Percentiles rank a stretch among this genome's conserved stretches.
Evolutionary conservation across 2,113 vertebrate genomes (phyloP).

Genomic region (Neofelis nebulosa): DNA sequence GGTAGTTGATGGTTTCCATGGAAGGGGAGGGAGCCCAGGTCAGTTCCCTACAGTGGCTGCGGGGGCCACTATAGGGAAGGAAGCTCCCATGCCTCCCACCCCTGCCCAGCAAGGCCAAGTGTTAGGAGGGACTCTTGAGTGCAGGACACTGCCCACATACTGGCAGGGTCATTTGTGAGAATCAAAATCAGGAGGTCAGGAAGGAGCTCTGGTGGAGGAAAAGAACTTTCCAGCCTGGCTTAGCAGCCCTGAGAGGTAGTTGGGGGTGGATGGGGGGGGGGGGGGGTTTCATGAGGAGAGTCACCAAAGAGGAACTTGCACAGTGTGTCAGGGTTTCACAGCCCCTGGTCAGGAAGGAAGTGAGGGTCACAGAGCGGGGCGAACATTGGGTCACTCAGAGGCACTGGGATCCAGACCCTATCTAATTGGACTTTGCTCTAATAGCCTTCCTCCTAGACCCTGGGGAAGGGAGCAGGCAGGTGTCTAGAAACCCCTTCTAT

Average conservation of each 20-base stretch:
- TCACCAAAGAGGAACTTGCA: background rate
- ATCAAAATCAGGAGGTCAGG: background rate
- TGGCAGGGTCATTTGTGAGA: background rate
- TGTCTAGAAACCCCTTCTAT: background rate
- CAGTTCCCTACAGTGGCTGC: background rate
- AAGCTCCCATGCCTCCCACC: rapidly evolving
- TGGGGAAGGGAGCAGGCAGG: background rate
- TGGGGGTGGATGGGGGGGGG: background rate
- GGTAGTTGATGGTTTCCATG: rapidly evolving
- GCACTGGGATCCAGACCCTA: background rate
- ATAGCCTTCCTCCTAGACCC: background rate
- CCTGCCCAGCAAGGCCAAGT: background rate
- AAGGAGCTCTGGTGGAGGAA: background rate
- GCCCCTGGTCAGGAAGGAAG: conserved; percentile 18
- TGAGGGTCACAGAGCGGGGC: background rate
- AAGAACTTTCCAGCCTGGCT: background rate
- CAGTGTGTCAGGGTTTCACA: background rate
- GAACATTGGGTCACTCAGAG: background rate
- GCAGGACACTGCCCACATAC: background rate
- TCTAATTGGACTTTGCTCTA: background rate
- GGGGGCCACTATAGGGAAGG: rapidly evolving
- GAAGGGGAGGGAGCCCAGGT: background rate
- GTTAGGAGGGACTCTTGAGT: no score
- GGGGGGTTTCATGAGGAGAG: background rate
- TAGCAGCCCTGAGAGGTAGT: background rate